phyloP scores from a whole-genome alignment of 2,797 vertebrate genomes.

The Heterohyrax brucei region DNA sequence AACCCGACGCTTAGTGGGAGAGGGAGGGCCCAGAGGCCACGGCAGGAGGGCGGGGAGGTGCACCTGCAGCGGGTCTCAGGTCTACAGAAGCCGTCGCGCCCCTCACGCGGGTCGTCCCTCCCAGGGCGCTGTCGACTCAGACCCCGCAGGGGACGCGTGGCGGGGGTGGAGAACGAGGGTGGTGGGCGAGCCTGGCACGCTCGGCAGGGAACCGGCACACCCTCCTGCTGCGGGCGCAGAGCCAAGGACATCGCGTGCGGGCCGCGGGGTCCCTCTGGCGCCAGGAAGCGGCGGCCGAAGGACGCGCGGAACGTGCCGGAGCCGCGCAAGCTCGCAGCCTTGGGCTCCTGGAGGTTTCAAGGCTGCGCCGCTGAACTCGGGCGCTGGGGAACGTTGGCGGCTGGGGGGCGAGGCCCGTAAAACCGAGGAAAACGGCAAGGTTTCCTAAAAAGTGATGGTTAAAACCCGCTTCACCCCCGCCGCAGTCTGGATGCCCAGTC shows the following conservation, averaged over 20 bases:
- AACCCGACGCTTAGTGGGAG: neutral
- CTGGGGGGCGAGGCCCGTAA: neutral
- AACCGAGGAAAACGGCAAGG: no score
- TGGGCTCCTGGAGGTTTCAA: neutral
- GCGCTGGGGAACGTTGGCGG: neutral
- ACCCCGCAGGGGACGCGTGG: neutral
- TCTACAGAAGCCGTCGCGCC: neutral
- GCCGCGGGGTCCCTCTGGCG: conserved; percentile 83
- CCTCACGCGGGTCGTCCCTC: neutral
- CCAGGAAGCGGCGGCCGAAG: conserved; percentile 61
- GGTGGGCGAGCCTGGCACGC: neutral
- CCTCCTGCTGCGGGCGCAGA: neutral
- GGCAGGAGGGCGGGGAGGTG: neutral
- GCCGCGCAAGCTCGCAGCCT: neutral
- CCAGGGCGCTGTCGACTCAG: neutral
- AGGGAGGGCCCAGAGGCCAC: neutral
- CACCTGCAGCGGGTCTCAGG: neutral
- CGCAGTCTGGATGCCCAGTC: neutral
- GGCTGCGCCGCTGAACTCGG: neutral
- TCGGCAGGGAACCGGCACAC: no score
- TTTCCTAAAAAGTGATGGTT: neutral
- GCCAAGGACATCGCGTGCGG: neutral
- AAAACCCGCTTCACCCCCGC: neutral
- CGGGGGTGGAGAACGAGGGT: no score
- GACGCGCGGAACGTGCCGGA: neutral